Conservation (phyloP, 2,113 vertebrate species). For the Mixornis gularis region DNA sequence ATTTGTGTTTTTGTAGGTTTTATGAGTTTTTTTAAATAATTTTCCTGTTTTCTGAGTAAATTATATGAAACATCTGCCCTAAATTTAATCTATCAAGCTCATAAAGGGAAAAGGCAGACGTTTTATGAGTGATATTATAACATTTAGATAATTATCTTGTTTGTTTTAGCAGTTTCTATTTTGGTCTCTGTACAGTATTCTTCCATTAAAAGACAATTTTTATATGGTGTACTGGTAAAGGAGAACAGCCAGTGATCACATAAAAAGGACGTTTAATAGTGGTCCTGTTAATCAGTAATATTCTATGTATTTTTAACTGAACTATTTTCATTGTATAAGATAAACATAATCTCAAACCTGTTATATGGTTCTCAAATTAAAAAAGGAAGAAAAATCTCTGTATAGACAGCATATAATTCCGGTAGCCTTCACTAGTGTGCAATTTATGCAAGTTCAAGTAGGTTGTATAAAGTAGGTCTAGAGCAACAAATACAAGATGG, state of each 20-base stretch:
- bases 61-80: constrained; percentile 48
- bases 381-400: neutral
- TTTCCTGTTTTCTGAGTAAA: constrained; percentile 62
- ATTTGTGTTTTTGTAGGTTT: constrained; percentile 56
- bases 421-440: neutral
- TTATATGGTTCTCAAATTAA: neutral
- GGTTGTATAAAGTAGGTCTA: neutral
- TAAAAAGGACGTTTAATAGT: neutral
- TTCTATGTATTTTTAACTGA: neutral
- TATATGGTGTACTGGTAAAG: neutral
- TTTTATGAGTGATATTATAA: constrained; percentile 61
- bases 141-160: constrained; percentile 67
- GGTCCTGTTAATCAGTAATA: neutral
- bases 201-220: constrained; percentile 44
- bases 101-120: constrained; percentile 56
- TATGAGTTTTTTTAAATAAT: constrained; percentile 44
- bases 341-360: neutral
- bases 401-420: neutral
- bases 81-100: constrained; percentile 54
- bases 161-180: constrained; percentile 70
- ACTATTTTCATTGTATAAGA: neutral
- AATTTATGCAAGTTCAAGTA: neutral
- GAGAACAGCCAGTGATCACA: neutral
- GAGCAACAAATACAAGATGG: neutral
- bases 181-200: constrained; percentile 44